A percentile compares a stretch with the other conserved stretches of the same genome.
Evolutionary conservation across 2,113 vertebrate genomes (phyloP).

Genomic region (Mustelus asterias): DNA sequence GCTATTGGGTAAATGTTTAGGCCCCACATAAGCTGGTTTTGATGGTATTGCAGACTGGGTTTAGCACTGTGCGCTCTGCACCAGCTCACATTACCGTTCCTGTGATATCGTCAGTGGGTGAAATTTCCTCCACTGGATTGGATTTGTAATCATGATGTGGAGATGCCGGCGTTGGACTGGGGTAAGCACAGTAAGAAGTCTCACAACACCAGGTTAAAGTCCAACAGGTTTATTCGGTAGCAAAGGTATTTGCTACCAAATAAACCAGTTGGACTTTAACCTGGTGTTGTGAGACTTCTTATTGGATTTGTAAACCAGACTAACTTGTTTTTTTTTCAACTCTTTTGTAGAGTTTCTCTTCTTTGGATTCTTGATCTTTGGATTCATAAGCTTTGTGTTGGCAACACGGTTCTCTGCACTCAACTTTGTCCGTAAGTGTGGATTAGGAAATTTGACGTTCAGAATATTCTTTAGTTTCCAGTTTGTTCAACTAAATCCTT

Average conservation of each 20-base stretch:
- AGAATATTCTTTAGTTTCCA: no score
- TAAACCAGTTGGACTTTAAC: no score
- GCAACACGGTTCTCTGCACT: slow-evolving; percentile 35
- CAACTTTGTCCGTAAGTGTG: slow-evolving; percentile 38
- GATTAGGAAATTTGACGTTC: not conserved
- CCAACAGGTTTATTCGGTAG: no score
- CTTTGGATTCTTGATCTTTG: slow-evolving; percentile 41
- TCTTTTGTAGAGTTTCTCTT: slow-evolving; percentile 40
- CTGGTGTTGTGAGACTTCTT: no score
- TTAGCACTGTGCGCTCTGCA: not conserved
- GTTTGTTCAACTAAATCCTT: not conserved
- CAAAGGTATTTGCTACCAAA: no score
- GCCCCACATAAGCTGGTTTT: not conserved
- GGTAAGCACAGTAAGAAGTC: no score
- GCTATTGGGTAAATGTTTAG: not conserved
- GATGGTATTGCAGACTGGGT: not conserved
- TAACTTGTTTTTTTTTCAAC: not conserved
- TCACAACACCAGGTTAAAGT: no score
- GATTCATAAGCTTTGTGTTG: slow-evolving; percentile 38
- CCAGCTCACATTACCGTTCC: not conserved
- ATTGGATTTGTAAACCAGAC: not conserved
- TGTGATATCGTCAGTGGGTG: not conserved
- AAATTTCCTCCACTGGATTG: not conserved
- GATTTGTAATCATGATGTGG: not conserved
- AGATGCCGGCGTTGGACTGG: no score